phyloP scores from a whole-genome alignment of 2,797 vertebrate genomes.

The Poecilia wingei region DNA sequence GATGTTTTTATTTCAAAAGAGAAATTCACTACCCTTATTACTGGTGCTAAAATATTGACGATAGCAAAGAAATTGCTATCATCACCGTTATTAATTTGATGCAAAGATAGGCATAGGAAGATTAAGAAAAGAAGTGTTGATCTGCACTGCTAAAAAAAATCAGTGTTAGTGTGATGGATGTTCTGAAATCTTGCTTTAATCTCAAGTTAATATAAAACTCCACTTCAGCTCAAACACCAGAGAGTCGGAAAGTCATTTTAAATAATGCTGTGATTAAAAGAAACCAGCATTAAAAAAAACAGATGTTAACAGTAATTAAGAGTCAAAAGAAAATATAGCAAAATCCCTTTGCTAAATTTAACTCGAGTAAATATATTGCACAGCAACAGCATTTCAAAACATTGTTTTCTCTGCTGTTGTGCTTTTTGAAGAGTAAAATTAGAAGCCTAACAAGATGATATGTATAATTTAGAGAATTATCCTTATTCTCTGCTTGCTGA shows the following conservation, averaged over 20 bases:
- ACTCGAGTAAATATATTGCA: neutral
- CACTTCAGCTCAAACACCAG: neutral
- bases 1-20: neutral
- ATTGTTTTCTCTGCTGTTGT: constrained; percentile 4
- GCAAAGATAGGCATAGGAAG: neutral
- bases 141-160: neutral
- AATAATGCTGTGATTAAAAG: neutral
- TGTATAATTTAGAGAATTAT: neutral
- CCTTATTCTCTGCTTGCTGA: neutral
- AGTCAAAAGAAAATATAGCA: neutral
- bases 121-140: neutral
- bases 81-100: neutral
- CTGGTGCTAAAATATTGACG: neutral
- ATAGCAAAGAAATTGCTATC: no score
- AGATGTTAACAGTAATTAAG: neutral
- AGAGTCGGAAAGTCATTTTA: neutral
- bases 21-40: neutral
- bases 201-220: neutral
- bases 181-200: neutral
- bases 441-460: neutral
- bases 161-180: neutral
- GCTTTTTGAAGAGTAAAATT: neutral
- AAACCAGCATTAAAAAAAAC: neutral
- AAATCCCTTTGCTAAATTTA: neutral
- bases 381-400: neutral